These are phyloP conservation scores for Oscheius sp. DNA, from an alignment of 2,888 invertebrate genomes.

Conservation along the genomic window DNA sequence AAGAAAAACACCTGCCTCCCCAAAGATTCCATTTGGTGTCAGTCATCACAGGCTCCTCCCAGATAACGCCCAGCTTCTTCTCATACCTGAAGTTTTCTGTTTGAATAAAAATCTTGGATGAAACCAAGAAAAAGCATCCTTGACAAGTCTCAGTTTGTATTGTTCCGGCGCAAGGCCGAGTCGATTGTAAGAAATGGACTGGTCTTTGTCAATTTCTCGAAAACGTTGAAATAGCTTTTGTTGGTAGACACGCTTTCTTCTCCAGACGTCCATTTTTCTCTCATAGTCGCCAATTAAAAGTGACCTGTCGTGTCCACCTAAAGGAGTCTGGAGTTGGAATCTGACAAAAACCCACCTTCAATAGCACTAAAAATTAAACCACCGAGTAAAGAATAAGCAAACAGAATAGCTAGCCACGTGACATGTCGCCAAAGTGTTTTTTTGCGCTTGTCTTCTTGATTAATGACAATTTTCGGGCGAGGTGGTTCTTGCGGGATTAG, in stretches of 20 bases:
- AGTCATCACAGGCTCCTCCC: slow-evolving; percentile 49
- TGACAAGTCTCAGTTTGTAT: slow-evolving; percentile 22
- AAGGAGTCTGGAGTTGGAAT: not conserved
- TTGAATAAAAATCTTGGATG: not conserved
- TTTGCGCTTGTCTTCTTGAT: slow-evolving; percentile 51
- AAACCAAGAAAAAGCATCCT: slow-evolving; percentile 32
- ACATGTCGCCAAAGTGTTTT: slow-evolving; percentile 62
- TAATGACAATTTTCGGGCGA: slow-evolving; percentile 50
- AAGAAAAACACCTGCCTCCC: slow-evolving; percentile 39
- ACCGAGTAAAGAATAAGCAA: slow-evolving; percentile 60
- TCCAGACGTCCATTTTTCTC: slow-evolving; percentile 54
- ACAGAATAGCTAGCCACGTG: slow-evolving; percentile 56
- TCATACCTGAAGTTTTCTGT: slow-evolving; percentile 50
- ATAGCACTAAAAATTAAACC: slow-evolving; percentile 63
- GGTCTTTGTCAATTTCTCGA: slow-evolving; percentile 32
- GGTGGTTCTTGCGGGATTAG: slow-evolving; percentile 35
- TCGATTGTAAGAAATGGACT: slow-evolving; percentile 27
- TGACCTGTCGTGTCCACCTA: slow-evolving; percentile 59
- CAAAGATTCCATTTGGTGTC: slow-evolving; percentile 64
- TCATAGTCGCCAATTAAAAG: slow-evolving; percentile 51
- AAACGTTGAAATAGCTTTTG: slow-evolving; percentile 58
- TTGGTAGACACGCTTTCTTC: slow-evolving; percentile 56
- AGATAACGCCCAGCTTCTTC: slow-evolving; percentile 51
- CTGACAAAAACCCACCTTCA: slow-evolving; percentile 48
- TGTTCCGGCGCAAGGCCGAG: slow-evolving; percentile 21